Base-by-base conservation (phyloP, 2,888 invertebrate genomes). In the Amphiduros pacificus region DNA sequence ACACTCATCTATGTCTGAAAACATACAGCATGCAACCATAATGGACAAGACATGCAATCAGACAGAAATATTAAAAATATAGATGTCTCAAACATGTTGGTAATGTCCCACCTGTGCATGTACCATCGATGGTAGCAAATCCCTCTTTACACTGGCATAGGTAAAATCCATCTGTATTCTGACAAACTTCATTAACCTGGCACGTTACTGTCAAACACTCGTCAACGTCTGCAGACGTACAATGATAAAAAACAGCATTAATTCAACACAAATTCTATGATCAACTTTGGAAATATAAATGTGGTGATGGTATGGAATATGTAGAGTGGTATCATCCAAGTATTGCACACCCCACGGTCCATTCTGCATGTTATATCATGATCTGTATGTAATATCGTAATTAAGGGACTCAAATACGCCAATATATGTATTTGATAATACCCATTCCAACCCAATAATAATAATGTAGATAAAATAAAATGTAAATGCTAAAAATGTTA, bases 81-180 rank as follows among this genome's bases (percentile, higher is more conserved):
- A n/a, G n/a, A n/a, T n/a, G n/a, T n/a, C n/a, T n/a, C n/a, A n/a
- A n/a, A n/a, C n/a, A n/a, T n/a, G n/a, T n/a, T n/a, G n/a, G n/a
- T n/a, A n/a, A n/a, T n/a, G n/a, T n/a, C 55, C 20, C 27, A 55
- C 55, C 55, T 55, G 11, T 26, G 28, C 55, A 55, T 17, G 27
- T 17, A 1, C 41, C 55, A 26, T 55, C 41, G 11, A 14, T 22
- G 26, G 24, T n/a, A 4, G 17, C 17, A 26, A 40, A 55, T 14
- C 55, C 55, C 1, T 24, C n/a, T 9, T 26, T n/a, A 27, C 55
- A 55, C 5, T 26, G 6, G 28, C 55, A 55, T 9, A 28, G 17
- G 41, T 41, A 55, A 3, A 41, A 55, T 4, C 55, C 55, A 2
- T 24, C 41, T n/a, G 41, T 14, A 24, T 55, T 55, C 17, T 22